A percentile compares a stretch with the other conserved stretches of the same genome.
These are phyloP conservation scores for Pontoporia blainvillei DNA, from an alignment of 2,113 vertebrate genomes.

Conservation along the genomic window DNA sequence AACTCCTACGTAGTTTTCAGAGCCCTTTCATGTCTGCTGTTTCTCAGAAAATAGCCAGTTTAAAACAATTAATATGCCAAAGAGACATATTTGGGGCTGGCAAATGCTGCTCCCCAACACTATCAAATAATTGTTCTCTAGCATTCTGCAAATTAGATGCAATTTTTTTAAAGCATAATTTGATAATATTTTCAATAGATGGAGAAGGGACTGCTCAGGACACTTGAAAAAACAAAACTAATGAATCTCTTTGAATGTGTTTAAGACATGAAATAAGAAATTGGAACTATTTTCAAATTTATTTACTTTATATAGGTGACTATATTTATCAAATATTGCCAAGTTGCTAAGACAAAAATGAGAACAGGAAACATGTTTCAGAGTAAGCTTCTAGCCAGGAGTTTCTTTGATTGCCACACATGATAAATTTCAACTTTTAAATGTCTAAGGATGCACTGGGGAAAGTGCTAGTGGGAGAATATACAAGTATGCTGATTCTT, in stretches of 20 bases:
- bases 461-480: not conserved
- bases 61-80: not conserved
- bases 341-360: conserved; percentile 30
- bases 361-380: conserved; percentile 27
- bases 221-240: not conserved
- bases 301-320: conserved; percentile 43
- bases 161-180: not conserved
- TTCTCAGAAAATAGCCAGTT: not conserved
- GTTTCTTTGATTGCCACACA: not conserved
- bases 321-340: conserved; percentile 57
- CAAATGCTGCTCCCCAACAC: not conserved
- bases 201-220: not conserved
- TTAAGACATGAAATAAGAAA: not conserved
- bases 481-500: not conserved
- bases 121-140: not conserved
- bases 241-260: conserved; percentile 12
- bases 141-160: not conserved
- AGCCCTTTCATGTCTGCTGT: not conserved
- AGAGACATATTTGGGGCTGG: not conserved
- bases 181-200: not conserved
- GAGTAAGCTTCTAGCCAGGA: not conserved
- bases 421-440: conserved; percentile 15
- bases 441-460: not conserved
- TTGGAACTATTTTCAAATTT: not conserved
- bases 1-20: not conserved